Base-by-base conservation (phyloP, 2,888 invertebrate species). In the Amorpha juglandis region DNA sequence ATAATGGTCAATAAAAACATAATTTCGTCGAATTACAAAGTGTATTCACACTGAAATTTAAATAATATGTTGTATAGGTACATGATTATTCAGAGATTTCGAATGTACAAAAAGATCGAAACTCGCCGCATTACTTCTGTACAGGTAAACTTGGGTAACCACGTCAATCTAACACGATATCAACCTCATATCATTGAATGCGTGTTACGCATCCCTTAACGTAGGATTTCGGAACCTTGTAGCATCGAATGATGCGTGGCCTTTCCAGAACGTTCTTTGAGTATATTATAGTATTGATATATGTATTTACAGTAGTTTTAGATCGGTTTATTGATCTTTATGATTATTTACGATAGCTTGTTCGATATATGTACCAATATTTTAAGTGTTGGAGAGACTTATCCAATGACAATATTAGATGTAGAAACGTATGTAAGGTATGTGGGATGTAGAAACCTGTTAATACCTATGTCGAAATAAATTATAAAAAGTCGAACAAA, bases 171-270 rank as follows among this genome's bases (percentile, higher is more conserved):
- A 84, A 84, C 79, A 81, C 85, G 79, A 90, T 91, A 92, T 91
- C 91, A 89, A 91, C 91, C 91, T 90, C 92, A 92, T 92, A 92
- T 92, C 76, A 80, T 81, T 62, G 42, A 47, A 62, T 58, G 58
- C 58, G 58, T 55, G 16, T 55, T 35, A 58, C 19, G 58, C 58
- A 58, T 58, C 11, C 16, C 42, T 42, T 58, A 58, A 12, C 42
- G 42, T 58, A 58, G 58, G 42, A 38, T 58, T 58, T 58, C 21
- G 35, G 38, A 58, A 58, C 58, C 19, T 58, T 21, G 58, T 58
- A 58, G 58, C 42, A 58, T 58, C 38, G 38, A 58, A 38, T 19
- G 58, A 58, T 58, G 58, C 42, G 42, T 12, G 42, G 42, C 58
- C 58, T 42, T 58, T 42, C 19, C 58, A 38, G 58, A 58, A 58